Evolutionary conservation across 1,140 invertebrate species (phyloP), one percentile per base, ranked within the genome.

Genomic region (Lineus longissimus): DNA sequence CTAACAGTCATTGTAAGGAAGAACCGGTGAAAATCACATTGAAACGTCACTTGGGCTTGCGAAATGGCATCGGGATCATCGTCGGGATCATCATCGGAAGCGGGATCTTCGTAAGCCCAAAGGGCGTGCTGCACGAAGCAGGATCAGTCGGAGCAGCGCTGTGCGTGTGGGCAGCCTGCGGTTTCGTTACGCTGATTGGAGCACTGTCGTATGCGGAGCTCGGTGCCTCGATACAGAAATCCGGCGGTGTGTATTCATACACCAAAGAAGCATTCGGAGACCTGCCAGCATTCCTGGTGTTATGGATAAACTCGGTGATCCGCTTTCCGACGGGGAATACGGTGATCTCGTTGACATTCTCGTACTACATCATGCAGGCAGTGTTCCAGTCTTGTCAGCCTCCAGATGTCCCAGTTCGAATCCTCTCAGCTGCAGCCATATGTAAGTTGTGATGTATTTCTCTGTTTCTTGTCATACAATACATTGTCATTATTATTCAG

Each of bases 31-130:
- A 51, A 19, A n/a, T 51, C n/a, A 9, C n/a, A 4, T 27, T 51
- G 25, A 51, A 51, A 51, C 47, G 47, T 9, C n/a, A 19, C 25
- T n/a, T 51, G 25, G 47, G 47, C 9, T 51, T 51, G 25, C 47
- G n/a, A 51, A 51, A 51, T 51, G 64, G 68, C 7, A 65, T 71
- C 19, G 29, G 60, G n/a, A 66, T 71, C 13, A 71, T 71, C 41
- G 61, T 71, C n/a, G 69, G 69, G 15, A 66, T 43, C 25, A 61
- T 71, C 17, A 71, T 71, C 33, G 72, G 72, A 13, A 92, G 91
- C 9, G 92, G 92, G 47, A 94, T 98, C 76, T 98, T 98, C 78
- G 90, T 97, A 9, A 94, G 93, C 4, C 95, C 95, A 0, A 93
- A 90, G 73, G 91, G 93, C 62, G 89, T 92, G 0, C 78, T 93